phyloP scores from a whole-genome alignment of 2,113 vertebrate species.

The Cochlearius cochlearius region DNA sequence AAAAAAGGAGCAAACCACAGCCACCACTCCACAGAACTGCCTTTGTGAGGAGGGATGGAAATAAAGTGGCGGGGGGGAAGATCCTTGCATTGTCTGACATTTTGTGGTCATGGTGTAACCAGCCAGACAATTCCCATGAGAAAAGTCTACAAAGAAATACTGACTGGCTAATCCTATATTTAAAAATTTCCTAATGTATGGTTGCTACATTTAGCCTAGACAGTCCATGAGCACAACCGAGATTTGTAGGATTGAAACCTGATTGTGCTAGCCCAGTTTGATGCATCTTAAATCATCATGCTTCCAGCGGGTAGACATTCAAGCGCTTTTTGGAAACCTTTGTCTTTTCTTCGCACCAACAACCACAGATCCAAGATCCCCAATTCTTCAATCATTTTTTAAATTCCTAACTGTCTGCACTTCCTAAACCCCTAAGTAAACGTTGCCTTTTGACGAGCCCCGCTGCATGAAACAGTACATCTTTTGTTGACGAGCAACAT shows the following conservation, averaged over 20 bases:
- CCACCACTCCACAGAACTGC: neutral
- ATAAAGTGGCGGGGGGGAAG: neutral
- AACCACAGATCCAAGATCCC: neutral
- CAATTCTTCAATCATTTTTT: neutral
- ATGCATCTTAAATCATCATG: neutral
- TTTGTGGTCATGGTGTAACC: neutral
- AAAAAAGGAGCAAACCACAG: neutral
- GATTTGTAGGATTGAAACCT: neutral
- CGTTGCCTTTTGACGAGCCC: neutral
- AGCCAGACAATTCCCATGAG: conserved; percentile 14
- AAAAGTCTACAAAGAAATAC: conserved; percentile 3
- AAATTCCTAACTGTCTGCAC: neutral
- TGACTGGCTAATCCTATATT: neutral
- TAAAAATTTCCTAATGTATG: neutral
- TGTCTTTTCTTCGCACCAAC: neutral
- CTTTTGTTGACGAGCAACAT: neutral
- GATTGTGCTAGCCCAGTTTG: neutral
- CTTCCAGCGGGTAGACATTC: neutral
- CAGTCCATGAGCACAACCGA: neutral
- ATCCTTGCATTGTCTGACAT: neutral
- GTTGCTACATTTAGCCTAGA: neutral
- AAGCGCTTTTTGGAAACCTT: neutral
- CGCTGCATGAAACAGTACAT: neutral
- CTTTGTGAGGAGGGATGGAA: neutral
- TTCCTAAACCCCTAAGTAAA: neutral